phyloP scores from a whole-genome alignment of 2,888 invertebrate genomes.

The Cephus sareptanus region DNA sequence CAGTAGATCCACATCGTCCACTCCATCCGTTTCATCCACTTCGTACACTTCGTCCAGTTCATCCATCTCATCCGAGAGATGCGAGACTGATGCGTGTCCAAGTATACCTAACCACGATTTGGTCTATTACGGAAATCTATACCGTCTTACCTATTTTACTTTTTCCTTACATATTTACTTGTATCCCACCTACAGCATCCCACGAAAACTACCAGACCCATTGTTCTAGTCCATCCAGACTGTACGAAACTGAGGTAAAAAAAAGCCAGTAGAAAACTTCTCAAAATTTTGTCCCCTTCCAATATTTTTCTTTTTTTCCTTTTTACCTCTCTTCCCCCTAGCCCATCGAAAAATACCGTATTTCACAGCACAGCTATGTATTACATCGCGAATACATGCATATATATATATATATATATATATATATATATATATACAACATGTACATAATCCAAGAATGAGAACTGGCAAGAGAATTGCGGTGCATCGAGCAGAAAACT shows the following conservation, averaged over 20 bases:
- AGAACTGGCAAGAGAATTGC: neutral
- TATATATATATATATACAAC: neutral
- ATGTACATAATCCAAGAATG: neutral
- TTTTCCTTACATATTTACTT: neutral
- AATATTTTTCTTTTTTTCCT: slow-evolving; percentile 1
- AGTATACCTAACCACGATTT: neutral
- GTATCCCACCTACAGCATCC: neutral
- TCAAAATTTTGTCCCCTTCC: slow-evolving; percentile 3
- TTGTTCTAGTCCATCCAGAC: neutral
- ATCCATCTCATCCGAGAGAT: neutral
- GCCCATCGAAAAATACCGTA: neutral
- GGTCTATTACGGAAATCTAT: neutral
- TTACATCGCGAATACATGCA: neutral
- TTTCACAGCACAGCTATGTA: neutral
- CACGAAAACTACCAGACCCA: neutral
- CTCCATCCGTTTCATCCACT: neutral
- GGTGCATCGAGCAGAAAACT: neutral
- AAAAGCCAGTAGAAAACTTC: neutral
- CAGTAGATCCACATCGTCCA: neutral
- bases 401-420: neutral
- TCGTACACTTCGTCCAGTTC: no score
- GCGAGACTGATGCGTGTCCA: neutral
- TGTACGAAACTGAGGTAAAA: neutral
- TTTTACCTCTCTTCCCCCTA: neutral
- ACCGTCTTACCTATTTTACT: neutral